Evolutionary conservation across 2,113 vertebrate species (phyloP).

Genomic region (Eurypyga helias): DNA sequence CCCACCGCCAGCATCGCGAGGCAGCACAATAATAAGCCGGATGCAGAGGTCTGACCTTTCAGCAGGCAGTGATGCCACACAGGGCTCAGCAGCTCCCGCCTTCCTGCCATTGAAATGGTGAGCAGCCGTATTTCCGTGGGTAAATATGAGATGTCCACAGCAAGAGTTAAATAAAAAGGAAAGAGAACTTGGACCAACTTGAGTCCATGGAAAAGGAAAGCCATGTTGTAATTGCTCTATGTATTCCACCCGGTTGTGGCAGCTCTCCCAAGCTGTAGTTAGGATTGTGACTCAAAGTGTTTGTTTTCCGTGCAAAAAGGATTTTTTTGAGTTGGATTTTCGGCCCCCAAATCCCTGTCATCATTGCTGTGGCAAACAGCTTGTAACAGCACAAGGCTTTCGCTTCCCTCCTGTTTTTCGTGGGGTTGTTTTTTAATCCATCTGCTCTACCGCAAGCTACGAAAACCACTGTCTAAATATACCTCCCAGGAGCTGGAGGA

Average conservation of each 20-base stretch:
- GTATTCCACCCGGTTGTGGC: fast-evolving
- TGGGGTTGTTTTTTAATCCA: background rate
- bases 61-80: background rate
- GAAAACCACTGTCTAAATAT: background rate
- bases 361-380: background rate
- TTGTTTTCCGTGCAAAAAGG: background rate
- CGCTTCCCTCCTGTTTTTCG: background rate
- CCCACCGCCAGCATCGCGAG: fast-evolving
- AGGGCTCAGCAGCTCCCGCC: background rate
- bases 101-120: background rate
- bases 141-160: background rate
- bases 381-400: background rate
- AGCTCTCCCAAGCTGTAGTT: background rate
- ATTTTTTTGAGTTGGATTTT: background rate
- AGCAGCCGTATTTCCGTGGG: background rate
- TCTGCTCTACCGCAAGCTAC: background rate
- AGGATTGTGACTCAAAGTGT: fast-evolving
- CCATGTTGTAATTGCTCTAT: background rate
- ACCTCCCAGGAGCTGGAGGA: background rate
- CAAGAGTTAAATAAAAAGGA: background rate
- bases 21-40: background rate
- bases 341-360: too few species aligned
- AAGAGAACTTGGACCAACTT: background rate
- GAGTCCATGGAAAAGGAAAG: background rate
- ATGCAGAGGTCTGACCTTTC: background rate